Conservation (phyloP, 2,113 vertebrate species). For the Tamias sibiricus region DNA sequence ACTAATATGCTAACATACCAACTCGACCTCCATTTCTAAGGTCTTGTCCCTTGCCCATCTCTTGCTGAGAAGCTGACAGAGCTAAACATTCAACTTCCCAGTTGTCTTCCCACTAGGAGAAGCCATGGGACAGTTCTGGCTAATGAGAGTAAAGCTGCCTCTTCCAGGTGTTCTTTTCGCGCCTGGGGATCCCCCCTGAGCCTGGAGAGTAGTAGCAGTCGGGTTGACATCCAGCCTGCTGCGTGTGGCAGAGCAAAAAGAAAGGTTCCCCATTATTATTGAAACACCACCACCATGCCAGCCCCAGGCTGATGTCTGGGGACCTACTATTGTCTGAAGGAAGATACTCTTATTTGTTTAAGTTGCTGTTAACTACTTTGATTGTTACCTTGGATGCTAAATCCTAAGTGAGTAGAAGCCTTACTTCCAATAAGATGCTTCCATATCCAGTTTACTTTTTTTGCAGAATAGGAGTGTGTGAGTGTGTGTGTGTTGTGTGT, state of each 20-base stretch:
- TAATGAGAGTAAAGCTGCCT: neutral
- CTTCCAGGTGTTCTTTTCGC: neutral
- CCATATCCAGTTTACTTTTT: neutral
- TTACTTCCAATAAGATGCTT: neutral
- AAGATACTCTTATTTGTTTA: neutral
- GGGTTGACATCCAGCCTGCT: too few relatives aligned
- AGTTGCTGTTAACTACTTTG: neutral
- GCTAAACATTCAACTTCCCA: neutral
- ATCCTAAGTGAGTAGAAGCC: neutral
- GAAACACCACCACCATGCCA: neutral
- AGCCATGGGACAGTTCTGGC: neutral
- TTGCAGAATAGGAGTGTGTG: neutral
- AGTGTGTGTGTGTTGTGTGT: neutral
- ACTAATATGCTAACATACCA: neutral
- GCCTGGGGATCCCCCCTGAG: neutral
- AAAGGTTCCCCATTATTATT: neutral
- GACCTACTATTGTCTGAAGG: neutral
- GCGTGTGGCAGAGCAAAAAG: too few relatives aligned
- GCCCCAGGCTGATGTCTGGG: neutral
- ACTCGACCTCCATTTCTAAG: neutral
- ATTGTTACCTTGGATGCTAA: neutral
- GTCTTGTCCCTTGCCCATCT: neutral
- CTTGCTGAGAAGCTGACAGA: neutral
- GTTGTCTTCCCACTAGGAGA: neutral
- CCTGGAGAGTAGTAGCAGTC: neutral